These are phyloP conservation scores for Drosophila nr. medialis DNA, from an alignment of 2,888 invertebrate species.

Conservation along the genomic window DNA sequence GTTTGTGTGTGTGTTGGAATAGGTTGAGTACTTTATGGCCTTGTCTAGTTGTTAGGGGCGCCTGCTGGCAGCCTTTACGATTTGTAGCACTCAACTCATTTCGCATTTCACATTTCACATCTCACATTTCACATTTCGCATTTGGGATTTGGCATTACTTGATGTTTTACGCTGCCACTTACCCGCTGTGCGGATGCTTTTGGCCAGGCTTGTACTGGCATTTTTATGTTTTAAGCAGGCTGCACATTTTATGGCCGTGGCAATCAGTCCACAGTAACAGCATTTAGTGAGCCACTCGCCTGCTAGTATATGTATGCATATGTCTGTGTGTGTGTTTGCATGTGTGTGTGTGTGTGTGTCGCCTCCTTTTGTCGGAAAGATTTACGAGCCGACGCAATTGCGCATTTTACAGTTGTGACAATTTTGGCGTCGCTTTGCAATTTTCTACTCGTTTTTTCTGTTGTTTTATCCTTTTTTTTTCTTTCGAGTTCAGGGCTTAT, in stretches of 20 bases:
- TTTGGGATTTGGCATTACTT: slow-evolving; percentile 73
- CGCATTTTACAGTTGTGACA: slow-evolving; percentile 80
- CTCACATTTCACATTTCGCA: slow-evolving; percentile 57
- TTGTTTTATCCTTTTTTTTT: slow-evolving; percentile 16
- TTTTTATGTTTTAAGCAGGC: slow-evolving; percentile 79
- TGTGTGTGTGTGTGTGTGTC: slow-evolving; percentile 27
- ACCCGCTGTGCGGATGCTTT: slow-evolving; percentile 47
- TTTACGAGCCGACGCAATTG: slow-evolving; percentile 79
- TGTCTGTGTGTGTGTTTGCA: not conserved
- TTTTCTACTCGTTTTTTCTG: slow-evolving; percentile 43
- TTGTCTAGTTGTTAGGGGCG: slow-evolving; percentile 62
- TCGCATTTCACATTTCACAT: slow-evolving; percentile 65
- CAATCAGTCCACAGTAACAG: slow-evolving; percentile 65
- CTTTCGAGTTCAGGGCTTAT: slow-evolving; percentile 50
- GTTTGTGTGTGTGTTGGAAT: slow-evolving; percentile 12
- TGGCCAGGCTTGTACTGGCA: slow-evolving; percentile 54
- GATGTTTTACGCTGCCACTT: slow-evolving; percentile 78
- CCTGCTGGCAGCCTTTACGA: slow-evolving; percentile 65
- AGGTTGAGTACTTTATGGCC: slow-evolving; percentile 53
- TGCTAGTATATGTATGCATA: not conserved
- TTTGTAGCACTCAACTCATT: slow-evolving; percentile 80
- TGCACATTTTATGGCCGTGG: slow-evolving; percentile 73
- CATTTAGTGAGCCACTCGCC: slow-evolving; percentile 75
- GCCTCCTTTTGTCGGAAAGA: slow-evolving; percentile 58
- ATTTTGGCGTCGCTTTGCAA: slow-evolving; percentile 75